These are phyloP conservation scores for Nixonia krombeini DNA, from an alignment of 1,140 invertebrate species.

Conservation along the genomic window DNA sequence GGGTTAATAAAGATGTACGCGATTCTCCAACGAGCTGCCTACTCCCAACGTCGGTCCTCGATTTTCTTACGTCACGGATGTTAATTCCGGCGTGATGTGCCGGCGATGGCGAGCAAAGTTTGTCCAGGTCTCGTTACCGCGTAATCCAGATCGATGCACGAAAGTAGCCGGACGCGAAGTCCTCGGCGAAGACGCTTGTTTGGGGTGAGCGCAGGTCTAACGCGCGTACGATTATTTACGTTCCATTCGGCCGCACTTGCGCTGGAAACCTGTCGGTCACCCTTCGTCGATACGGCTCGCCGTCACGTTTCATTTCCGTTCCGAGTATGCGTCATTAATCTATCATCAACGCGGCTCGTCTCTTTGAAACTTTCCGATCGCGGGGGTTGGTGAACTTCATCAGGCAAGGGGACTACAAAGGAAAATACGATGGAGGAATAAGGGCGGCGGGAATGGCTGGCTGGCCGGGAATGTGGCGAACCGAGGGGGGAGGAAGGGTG, in stretches of 20 bases:
- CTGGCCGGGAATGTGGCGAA: no score
- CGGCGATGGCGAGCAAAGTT: background rate
- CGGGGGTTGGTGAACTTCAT: background rate
- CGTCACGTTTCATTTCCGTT: conserved; percentile 3
- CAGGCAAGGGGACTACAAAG: background rate
- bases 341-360: conserved; percentile 1
- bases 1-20: no score
- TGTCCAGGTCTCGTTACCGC: background rate
- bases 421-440: conserved; percentile 3
- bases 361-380: conserved; percentile 11
- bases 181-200: no score
- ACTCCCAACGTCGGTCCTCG: no score
- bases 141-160: background rate
- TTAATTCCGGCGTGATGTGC: background rate
- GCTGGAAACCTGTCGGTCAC: conserved; percentile 10
- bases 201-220: no score
- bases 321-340: conserved; percentile 11
- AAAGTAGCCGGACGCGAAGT: no score
- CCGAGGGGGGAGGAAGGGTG: conserved; percentile 1
- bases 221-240: conserved; percentile 26
- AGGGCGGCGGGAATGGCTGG: conserved; percentile 22
- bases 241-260: conserved; percentile 8
- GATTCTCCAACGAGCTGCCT: no score
- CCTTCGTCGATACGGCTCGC: conserved; percentile 18
- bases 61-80: no score